These are phyloP conservation scores for Tapirus indicus DNA, from an alignment of 2,797 vertebrate species.

Conservation along the genomic window DNA sequence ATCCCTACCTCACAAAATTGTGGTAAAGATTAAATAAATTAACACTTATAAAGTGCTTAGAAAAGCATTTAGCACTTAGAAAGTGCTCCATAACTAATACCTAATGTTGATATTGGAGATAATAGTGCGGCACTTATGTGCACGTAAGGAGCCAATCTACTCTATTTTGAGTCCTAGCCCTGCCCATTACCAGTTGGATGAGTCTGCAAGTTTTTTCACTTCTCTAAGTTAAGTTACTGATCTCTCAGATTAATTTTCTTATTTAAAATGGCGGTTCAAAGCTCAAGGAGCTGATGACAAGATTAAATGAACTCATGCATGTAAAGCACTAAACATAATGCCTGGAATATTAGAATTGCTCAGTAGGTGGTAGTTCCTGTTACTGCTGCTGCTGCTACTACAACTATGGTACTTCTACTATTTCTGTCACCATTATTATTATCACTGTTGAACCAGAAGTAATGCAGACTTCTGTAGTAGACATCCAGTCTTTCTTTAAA, in stretches of 20 bases:
- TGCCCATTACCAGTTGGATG: background rate
- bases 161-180: slow-evolving; percentile 3
- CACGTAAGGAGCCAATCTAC: background rate
- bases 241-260: background rate
- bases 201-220: slow-evolving; percentile 25
- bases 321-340: background rate
- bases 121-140: background rate
- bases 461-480: background rate
- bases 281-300: background rate
- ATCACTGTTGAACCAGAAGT: background rate
- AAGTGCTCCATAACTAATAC: background rate
- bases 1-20: background rate
- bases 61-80: background rate
- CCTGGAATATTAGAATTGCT: background rate
- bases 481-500: background rate
- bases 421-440: background rate
- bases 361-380: background rate
- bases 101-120: background rate
- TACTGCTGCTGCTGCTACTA: too few relatives aligned
- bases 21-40: background rate
- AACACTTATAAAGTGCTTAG: background rate
- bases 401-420: background rate
- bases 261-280: background rate
- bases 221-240: slow-evolving; percentile 4
- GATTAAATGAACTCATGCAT: background rate